A percentile compares a stretch with the other conserved stretches of the same genome.
phyloP scores from a whole-genome alignment of 2,113 vertebrate genomes.

The Stigmatopora argus region DNA sequence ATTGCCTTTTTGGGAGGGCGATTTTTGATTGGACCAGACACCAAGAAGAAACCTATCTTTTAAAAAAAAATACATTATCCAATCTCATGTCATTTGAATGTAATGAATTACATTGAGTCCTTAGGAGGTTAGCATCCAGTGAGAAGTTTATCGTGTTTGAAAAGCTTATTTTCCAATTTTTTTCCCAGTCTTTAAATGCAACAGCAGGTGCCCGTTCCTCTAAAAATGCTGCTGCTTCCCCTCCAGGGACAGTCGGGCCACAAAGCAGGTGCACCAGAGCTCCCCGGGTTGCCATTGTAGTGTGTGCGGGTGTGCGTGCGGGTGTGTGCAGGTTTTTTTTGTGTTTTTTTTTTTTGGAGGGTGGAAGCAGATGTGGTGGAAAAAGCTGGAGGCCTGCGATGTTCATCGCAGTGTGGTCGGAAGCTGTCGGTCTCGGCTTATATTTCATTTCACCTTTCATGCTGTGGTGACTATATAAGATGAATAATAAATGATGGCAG shows the following conservation, averaged over 20 bases:
- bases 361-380: background rate
- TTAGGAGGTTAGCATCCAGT: background rate
- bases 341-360: background rate
- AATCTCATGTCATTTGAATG: too few relatives aligned
- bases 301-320: background rate
- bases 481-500: background rate
- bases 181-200: background rate
- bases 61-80: too few relatives aligned
- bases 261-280: background rate
- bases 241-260: background rate
- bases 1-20: too few relatives aligned
- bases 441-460: conserved; percentile 1
- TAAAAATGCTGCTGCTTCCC: background rate
- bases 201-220: background rate
- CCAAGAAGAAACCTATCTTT: too few relatives aligned
- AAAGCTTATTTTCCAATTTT: background rate
- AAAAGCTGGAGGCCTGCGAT: background rate
- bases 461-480: background rate
- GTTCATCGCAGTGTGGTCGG: background rate
- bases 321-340: background rate
- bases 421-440: background rate
- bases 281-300: background rate
- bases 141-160: background rate
- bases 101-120: too few relatives aligned
- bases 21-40: too few relatives aligned